phyloP scores from a whole-genome alignment of 2,797 vertebrate genomes.

The Lutjanus campechanus region DNA sequence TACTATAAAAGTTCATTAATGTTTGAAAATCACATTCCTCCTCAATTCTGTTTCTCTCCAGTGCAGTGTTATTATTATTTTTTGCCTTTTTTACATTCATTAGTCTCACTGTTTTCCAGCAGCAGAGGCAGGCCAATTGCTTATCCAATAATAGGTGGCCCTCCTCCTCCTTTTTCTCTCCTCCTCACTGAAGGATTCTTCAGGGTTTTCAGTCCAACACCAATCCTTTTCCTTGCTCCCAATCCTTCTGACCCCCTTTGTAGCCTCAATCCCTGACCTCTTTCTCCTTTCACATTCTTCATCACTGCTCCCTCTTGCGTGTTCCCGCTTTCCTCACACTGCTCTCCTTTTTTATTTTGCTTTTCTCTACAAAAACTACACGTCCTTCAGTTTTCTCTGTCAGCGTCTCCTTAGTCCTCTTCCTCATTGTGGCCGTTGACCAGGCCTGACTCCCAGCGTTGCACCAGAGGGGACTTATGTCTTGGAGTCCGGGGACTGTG shows the following conservation, averaged over 20 bases:
- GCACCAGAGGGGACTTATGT: conserved; percentile 83
- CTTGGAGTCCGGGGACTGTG: conserved; percentile 60
- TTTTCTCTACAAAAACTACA: conserved; percentile 25
- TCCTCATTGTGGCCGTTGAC: conserved; percentile 73
- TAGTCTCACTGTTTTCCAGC: conserved; percentile 25
- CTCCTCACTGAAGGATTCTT: conserved; percentile 41
- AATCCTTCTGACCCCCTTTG: conserved; percentile 60
- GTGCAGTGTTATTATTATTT: conserved; percentile 14
- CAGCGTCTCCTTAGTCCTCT: conserved; percentile 48
- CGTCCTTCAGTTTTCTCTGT: background rate
- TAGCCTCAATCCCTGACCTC: conserved; percentile 59
- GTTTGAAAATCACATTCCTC: conserved; percentile 10
- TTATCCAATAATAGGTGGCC: conserved; percentile 31
- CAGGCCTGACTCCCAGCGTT: conserved; percentile 86
- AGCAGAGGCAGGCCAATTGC: conserved; percentile 29
- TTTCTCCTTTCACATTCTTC: conserved; percentile 40
- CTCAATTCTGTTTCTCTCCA: conserved; percentile 20
- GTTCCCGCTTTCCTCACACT: conserved; percentile 11
- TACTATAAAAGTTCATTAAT: conserved; percentile 10
- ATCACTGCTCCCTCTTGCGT: conserved; percentile 7
- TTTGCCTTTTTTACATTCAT: conserved; percentile 44
- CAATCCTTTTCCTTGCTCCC: conserved; percentile 55
- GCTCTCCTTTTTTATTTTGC: background rate
- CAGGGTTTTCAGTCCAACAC: conserved; percentile 49
- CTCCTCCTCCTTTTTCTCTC: conserved; percentile 22